Percentiles rank a stretch among this genome's conserved stretches.
These are phyloP conservation scores for Coenobita brevimanus DNA, from an alignment of 1,140 invertebrate genomes.

Conservation along the genomic window DNA sequence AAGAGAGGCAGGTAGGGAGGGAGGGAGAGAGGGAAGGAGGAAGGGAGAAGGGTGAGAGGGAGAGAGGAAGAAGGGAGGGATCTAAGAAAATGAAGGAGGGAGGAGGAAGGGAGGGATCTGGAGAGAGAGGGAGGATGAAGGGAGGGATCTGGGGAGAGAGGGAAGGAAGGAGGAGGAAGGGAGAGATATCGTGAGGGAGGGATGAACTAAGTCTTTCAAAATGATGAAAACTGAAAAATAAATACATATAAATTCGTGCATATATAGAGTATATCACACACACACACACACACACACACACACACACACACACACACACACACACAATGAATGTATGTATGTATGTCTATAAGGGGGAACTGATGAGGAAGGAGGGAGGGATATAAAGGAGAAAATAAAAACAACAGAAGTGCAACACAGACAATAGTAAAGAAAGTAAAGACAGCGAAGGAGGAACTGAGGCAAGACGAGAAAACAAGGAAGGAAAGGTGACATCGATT, in stretches of 20 bases:
- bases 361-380: too few species aligned
- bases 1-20: background rate
- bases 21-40: background rate
- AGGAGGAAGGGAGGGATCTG: background rate
- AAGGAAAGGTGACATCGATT: too few species aligned
- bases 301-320: too few species aligned
- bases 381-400: too few species aligned
- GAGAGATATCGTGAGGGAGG: background rate
- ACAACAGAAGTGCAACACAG: too few species aligned
- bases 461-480: too few species aligned
- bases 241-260: background rate
- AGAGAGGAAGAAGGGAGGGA: background rate
- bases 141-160: background rate
- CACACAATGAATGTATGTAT: too few species aligned
- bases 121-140: background rate
- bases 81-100: background rate
- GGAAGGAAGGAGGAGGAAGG: background rate
- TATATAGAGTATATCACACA: too few species aligned
- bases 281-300: too few species aligned
- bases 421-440: too few species aligned
- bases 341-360: too few species aligned
- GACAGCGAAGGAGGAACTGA: too few species aligned
- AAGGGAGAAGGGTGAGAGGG: background rate
- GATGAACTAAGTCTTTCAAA: background rate
- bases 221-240: background rate